Evolutionary conservation across 1,140 invertebrate genomes (phyloP), one percentile per base, ranked within the genome.

Genomic region (Tetraneura akinire): DNA sequence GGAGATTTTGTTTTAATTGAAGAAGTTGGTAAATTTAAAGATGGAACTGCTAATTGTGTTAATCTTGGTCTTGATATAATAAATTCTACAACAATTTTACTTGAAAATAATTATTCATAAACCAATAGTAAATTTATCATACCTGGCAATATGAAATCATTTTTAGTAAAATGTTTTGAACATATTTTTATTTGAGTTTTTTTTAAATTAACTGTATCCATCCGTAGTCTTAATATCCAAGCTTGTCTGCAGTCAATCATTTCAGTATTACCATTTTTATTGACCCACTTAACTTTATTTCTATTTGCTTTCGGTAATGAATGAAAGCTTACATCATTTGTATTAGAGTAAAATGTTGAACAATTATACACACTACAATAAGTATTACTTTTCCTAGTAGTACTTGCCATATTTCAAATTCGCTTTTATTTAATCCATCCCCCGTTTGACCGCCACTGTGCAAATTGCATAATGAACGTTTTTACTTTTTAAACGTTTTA

Each of bases 131-230:
- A 53, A 53, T 53, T 53, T 53, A 53, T n/a, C 51, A 53, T 53
- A 21, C 51, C 51, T n/a, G 51, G 51, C 21, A 53, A 53, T 21
- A 53, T 53, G 51, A 53, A 53, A 53, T 53, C 51, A n/a, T 53
- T 10, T 53, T 53, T 53, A 53, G 21, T 8, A 53, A 53, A 53
- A 53, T 21, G 51, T 53, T 53, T 21, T 2, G 51, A 53, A 53
- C 51, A 53, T 53, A 53, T 53, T 53, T 53, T 53, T 10, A 53
- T 53, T 53, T 53, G 51, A 53, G n/a, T 53, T 53, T 53, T 53
- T 53, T 53, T 53, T 3, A 53, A 53, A 53, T n/a, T 10, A 53
- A 53, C 51, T 8, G 51, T 53, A 21, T 53, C 9, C 51, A 21
- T 21, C n/a, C 51, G 51, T 3, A 53, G n/a, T 53, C 1, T 53